Evolutionary conservation across 2,888 invertebrate genomes (phyloP).

Genomic region (Sesia bembeciformis): DNA sequence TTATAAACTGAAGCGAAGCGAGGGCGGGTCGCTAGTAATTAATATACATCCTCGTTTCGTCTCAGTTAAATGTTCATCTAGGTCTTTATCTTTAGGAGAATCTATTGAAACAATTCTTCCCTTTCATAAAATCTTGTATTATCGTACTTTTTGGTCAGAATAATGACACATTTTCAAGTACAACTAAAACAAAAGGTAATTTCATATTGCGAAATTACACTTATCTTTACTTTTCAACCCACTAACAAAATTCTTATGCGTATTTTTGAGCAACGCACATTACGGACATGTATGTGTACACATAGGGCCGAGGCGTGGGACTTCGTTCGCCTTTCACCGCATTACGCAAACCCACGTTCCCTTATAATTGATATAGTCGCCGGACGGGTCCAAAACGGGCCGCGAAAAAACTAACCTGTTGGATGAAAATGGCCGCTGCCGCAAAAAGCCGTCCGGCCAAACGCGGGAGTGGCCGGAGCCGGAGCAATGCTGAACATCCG

Average conservation of each 20-base stretch:
- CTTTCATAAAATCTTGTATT: no score
- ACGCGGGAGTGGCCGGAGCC: constrained; percentile 22
- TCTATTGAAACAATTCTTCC: no score
- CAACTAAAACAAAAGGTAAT: no score
- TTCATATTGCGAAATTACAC: no score
- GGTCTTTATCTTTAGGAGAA: no score
- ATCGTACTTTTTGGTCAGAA: no score
- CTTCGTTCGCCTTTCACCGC: constrained; percentile 31
- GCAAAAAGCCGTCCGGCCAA: constrained; percentile 40
- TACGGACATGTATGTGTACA: constrained; percentile 4
- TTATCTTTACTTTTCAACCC: neutral
- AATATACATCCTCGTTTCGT: no score
- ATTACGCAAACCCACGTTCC: constrained; percentile 43
- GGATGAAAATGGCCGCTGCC: constrained; percentile 31
- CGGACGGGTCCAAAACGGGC: constrained; percentile 28
- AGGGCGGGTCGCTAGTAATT: no score
- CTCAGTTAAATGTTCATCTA: no score
- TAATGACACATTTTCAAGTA: no score
- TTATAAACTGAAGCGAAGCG: no score
- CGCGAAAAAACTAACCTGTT: constrained; percentile 22
- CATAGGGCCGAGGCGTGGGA: constrained; percentile 25
- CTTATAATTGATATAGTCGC: constrained; percentile 47
- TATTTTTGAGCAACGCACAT: constrained; percentile 1
- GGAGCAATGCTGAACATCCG: constrained; percentile 17
- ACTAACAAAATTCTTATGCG: neutral